Evolutionary conservation across 1,140 invertebrate species (phyloP).

Genomic region (Nixonia krombeini): DNA sequence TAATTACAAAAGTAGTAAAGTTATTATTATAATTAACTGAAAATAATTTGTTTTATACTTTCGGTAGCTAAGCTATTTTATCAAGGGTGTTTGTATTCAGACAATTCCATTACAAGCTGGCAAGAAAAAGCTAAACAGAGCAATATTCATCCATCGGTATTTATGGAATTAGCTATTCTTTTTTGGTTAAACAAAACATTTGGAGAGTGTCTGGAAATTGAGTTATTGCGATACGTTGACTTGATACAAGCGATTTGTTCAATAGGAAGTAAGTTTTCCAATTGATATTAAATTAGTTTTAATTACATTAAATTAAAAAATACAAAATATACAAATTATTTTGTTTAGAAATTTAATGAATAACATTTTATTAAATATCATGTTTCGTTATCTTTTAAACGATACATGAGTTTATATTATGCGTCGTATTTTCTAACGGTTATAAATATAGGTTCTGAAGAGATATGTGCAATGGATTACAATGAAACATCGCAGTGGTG

Average conservation of each 20-base stretch:
- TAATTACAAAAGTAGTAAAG: conserved; percentile 2
- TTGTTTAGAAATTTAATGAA: no score
- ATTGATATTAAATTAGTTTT: no score
- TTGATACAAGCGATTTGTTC: conserved; percentile 69
- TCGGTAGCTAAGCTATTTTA: conserved; percentile 74
- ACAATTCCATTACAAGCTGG: conserved; percentile 69
- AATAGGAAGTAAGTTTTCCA: conserved; percentile 57
- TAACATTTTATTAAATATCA: no score
- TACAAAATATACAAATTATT: no score
- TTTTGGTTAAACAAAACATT: conserved; percentile 76
- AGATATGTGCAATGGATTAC: conserved; percentile 72
- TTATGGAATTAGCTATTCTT: conserved; percentile 77
- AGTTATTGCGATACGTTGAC: conserved; percentile 69
- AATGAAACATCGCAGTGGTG: conserved; percentile 83
- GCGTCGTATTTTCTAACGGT: no score
- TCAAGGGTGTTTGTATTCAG: conserved; percentile 74
- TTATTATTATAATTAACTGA: conserved; percentile 51
- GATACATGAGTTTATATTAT: no score
- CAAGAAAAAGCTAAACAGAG: conserved; percentile 71
- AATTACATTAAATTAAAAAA: no score
- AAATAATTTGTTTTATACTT: conserved; percentile 58
- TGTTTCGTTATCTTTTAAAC: no score
- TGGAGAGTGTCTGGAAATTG: conserved; percentile 58
- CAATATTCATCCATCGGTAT: conserved; percentile 73
- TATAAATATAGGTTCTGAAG: conserved; percentile 52